Base-by-base conservation (phyloP, 2,113 vertebrate species). In the Chinchilla lanigera region DNA sequence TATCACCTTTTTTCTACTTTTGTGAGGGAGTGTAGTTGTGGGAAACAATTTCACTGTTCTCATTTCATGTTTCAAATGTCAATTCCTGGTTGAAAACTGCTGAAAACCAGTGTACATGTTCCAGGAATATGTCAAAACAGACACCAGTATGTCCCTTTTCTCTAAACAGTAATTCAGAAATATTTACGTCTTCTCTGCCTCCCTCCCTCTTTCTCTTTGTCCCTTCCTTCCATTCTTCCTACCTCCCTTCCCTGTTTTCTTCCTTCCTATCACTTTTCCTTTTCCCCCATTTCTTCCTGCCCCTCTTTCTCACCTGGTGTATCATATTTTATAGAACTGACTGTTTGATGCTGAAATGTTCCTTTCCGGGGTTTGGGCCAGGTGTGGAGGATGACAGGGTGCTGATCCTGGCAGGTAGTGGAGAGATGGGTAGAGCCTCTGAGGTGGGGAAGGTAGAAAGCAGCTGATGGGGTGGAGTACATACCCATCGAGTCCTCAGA, bases 161-260 rank as follows among this genome's bases (percentile, higher is more conserved):
- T 58, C 65, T 24, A 71, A 90, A 56, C 20, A 90, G 38, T 30
- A 58, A 67, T 71, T 90, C 44, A 26, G 30, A 87, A 63, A 75
- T 19, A 24, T 44, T 60, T 22, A 13, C 35, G 10, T 26, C 11
- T 19, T 26, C 35, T 9, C 30, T 56, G 4, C 12, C 11, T 50
- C 13, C 12, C 16, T 9, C 17, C 5, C 1, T 20, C 1, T 12
- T 10, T 12, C 17, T 22, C 17, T 22, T 7, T 65, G 63, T 5
- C 5, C 19, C 28, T 14, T 33, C 2, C 1, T 4, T 10, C 19
- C 26, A 17, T 20, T 4, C n/a, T 69, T 7, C 33, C 35, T 47
- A 1, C 3, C 19, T 3, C 0, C 3, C 19, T 3, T 0, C 24
- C 28, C 22, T 20, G 8, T 1, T 5, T 6, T 3, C 17, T n/a